Evolutionary conservation across 2,888 invertebrate species (phyloP).

Genomic region (Nomada fucata): DNA sequence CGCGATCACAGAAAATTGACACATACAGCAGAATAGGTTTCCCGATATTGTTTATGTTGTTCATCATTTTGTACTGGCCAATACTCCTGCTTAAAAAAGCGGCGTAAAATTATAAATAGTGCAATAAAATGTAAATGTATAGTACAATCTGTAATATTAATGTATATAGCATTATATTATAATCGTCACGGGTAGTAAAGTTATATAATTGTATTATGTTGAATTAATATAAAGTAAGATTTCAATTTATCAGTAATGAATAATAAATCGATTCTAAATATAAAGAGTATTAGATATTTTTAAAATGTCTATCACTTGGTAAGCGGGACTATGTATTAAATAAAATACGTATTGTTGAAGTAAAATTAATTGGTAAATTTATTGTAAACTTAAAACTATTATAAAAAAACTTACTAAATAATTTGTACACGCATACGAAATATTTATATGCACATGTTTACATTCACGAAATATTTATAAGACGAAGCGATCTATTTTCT

Average conservation of each 20-base stretch:
- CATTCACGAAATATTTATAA: slow-evolving; percentile 12
- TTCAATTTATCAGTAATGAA: not conserved
- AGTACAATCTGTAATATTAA: not conserved
- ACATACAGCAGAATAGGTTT: slow-evolving; percentile 91
- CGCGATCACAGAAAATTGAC: slow-evolving; percentile 93
- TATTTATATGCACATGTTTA: slow-evolving; percentile 1
- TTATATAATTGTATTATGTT: not conserved
- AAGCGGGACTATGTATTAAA: not conserved
- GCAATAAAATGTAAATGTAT: not conserved
- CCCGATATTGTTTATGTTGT: slow-evolving; percentile 91
- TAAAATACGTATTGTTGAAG: slow-evolving; percentile 4
- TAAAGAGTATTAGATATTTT: too few species aligned
- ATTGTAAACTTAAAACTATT: slow-evolving; percentile 28
- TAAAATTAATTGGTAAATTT: slow-evolving; percentile 27
- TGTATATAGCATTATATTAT: not conserved
- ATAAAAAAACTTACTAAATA: slow-evolving; percentile 16
- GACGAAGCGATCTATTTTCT: not conserved
- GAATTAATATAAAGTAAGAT: not conserved
- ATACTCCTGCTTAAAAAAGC: slow-evolving; percentile 89
- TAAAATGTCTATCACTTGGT: not conserved
- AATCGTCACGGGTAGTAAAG: not conserved
- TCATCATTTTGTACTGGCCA: slow-evolving; percentile 92
- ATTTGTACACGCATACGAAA: slow-evolving; percentile 25
- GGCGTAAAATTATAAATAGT: slow-evolving; percentile 5
- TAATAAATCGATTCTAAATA: not conserved